Percentiles rank a stretch among this genome's conserved stretches.
These are phyloP conservation scores for Boulengeromyrus knoepffleri DNA, from an alignment of 2,113 vertebrate species.

Conservation along the genomic window DNA sequence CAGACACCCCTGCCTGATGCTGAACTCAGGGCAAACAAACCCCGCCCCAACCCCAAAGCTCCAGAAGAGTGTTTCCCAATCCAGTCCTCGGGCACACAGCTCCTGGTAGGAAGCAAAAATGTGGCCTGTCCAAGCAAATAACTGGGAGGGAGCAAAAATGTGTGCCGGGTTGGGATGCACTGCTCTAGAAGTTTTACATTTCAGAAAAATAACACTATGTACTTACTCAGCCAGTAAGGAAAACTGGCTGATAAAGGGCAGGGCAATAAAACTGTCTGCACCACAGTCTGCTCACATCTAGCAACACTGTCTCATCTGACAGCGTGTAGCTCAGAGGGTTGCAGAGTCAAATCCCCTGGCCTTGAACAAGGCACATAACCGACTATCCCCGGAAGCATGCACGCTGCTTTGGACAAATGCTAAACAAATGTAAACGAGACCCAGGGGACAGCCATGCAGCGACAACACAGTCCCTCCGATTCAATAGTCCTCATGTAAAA, in stretches of 20 bases:
- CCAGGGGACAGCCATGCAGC: not conserved
- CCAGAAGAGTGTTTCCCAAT: not conserved
- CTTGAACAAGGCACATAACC: not conserved
- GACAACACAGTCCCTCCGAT: not conserved
- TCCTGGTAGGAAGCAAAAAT: not conserved
- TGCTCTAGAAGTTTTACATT: not conserved
- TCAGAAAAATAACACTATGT: not conserved
- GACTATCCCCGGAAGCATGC: not conserved
- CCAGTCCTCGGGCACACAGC: not conserved
- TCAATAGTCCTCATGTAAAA: not conserved
- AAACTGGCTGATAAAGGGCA: not conserved
- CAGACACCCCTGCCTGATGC: no score
- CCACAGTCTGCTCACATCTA: not conserved
- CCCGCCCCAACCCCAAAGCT: not conserved
- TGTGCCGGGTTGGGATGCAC: not conserved
- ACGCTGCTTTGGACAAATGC: not conserved
- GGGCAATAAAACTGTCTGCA: not conserved
- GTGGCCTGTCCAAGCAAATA: not conserved
- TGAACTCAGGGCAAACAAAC: not conserved
- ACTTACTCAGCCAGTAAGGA: not conserved
- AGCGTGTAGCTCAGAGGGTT: not conserved
- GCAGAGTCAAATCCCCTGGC: not conserved
- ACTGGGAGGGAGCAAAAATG: not conserved
- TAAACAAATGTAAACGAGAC: not conserved
- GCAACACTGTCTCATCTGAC: not conserved